Evolutionary conservation across 2,888 invertebrate species (phyloP).

Genomic region (Syritta pipiens): DNA sequence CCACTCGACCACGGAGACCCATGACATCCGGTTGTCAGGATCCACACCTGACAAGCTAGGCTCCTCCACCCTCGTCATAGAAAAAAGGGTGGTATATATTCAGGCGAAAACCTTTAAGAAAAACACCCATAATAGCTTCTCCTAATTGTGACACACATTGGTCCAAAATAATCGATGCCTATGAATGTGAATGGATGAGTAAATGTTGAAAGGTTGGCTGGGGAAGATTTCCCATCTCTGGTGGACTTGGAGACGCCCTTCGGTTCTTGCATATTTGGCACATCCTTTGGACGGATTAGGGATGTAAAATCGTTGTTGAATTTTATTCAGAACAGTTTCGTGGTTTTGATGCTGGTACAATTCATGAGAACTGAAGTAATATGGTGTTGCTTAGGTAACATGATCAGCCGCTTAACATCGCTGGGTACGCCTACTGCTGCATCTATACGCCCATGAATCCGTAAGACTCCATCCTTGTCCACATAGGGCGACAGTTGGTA

Average conservation of each 20-base stretch:
- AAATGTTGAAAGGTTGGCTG: conserved; percentile 26
- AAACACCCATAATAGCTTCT: too few relatives aligned
- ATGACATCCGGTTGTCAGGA: too few relatives aligned
- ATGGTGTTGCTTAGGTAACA: conserved; percentile 6
- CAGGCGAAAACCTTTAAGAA: too few relatives aligned
- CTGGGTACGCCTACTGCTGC: neutral
- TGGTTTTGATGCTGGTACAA: conserved; percentile 5
- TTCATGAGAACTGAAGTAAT: conserved; percentile 2
- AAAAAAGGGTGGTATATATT: too few relatives aligned
- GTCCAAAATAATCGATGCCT: conserved; percentile 54
- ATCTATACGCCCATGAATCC: conserved; percentile 21
- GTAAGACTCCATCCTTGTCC: conserved; percentile 1
- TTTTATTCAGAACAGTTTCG: conserved; percentile 49
- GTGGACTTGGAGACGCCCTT: conserved; percentile 1
- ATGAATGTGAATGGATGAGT: conserved; percentile 44
- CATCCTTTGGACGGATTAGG: conserved; percentile 1
- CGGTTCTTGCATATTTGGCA: conserved; percentile 11
- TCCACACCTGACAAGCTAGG: too few relatives aligned
- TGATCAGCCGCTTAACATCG: conserved; percentile 7
- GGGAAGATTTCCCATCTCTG: conserved; percentile 26
- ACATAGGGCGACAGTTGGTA: conserved; percentile 23
- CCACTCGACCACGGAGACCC: too few relatives aligned
- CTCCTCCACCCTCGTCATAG: too few relatives aligned
- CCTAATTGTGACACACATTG: conserved; percentile 31
- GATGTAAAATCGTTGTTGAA: conserved; percentile 30